These are phyloP conservation scores for Pissodes strobi DNA, from an alignment of 1,140 invertebrate species.

Conservation along the genomic window DNA sequence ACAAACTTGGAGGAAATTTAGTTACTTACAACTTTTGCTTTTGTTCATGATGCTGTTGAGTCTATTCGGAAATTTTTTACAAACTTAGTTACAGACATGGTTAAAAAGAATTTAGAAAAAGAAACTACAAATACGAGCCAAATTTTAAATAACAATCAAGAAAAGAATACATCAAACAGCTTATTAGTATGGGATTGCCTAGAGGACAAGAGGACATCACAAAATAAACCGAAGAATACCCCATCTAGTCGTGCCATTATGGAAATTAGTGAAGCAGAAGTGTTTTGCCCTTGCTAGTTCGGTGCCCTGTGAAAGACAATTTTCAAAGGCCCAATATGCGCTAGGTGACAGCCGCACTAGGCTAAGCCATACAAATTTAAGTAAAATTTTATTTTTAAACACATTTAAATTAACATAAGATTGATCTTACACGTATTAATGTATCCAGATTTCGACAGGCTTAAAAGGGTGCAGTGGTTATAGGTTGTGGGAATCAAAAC, in stretches of 20 bases:
- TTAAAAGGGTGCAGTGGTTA: too few relatives aligned
- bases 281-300: conserved; percentile 11
- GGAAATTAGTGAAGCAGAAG: conserved; percentile 12
- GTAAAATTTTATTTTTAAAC: conserved; percentile 23
- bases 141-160: not conserved
- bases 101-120: not conserved
- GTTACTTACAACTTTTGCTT: not conserved
- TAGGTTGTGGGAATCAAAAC: too few relatives aligned
- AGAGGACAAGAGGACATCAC: not conserved
- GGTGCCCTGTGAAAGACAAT: conserved; percentile 27
- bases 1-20: too few relatives aligned
- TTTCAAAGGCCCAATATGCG: conserved; percentile 17
- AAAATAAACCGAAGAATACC: not conserved
- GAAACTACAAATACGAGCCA: too few relatives aligned
- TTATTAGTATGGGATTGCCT: not conserved
- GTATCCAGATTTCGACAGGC: too few relatives aligned
- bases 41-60: conserved; percentile 1
- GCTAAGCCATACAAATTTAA: conserved; percentile 7
- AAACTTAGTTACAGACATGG: not conserved
- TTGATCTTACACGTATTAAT: too few relatives aligned
- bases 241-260: conserved; percentile 6
- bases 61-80: conserved; percentile 1
- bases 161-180: conserved; percentile 2
- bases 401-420: conserved; percentile 9
- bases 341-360: conserved; percentile 7